Evolutionary conservation across 2,797 vertebrate species (phyloP), one percentile per base, ranked within the genome.

Genomic region (Lepilemur ruficaudatus): DNA sequence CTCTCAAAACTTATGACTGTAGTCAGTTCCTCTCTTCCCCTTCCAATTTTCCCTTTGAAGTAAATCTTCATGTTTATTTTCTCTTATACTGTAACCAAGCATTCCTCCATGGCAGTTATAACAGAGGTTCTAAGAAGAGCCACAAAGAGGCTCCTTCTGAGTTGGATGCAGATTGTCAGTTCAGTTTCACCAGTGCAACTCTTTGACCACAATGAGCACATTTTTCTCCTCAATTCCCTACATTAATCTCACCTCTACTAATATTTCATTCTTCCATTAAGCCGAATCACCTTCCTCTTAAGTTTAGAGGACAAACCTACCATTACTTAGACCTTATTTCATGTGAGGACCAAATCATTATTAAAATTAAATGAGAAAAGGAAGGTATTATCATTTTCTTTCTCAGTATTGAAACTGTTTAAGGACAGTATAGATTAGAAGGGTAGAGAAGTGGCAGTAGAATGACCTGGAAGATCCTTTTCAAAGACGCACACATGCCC

Each of bases 301-400:
- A 59, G 41, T 94, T 78, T 80, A 91, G n/a, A 94, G n/a, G 15
- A 83, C 23, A 91, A 4, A 57, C 22, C 75, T 95, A 35, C 32
- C 73, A 59, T 79, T 84, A 69, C 38, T 48, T 41, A 91, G 14
- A 20, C 17, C 25, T 75, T 89, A 41, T 50, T 93, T 93, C 75
- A 22, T 75, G 5, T 94, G 41, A 94, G 52, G 65, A 95, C 28
- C 7, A 91, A 90, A 22, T 80, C 50, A 92, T 84, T 84, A 86
- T 25, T 95, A 81, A 89, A 96, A 93, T 85, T 70, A 35, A 73
- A 43, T 82, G 46, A 23, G 76, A 88, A 80, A 84, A 88, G 25
- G 14, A 86, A 83, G 4, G 15, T 76, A 28, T 91, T 96, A 85
- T 67, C 11, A 38, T 97, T 83, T 94, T 93, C 69, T 83, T 73